Conservation (phyloP, 2,888 invertebrate genomes). For the Platynereis dumerilii region DNA sequence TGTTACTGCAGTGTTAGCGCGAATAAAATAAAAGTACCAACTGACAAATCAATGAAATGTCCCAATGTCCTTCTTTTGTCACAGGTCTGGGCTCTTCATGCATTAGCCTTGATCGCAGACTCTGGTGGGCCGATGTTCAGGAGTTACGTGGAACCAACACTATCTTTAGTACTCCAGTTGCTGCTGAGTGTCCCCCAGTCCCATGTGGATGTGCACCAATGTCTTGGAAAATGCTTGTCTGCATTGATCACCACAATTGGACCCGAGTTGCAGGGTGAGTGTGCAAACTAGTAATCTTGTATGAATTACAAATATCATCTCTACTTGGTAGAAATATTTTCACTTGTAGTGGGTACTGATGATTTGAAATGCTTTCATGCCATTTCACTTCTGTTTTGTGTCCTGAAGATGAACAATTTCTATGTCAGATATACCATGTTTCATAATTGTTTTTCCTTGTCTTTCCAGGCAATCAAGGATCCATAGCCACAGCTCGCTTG, state of each 20-base stretch:
- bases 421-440: too few species aligned
- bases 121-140: conserved; percentile 99
- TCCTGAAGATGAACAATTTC: too few species aligned
- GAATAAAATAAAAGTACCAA: too few species aligned
- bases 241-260: conserved; percentile 98
- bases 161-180: conserved; percentile 88
- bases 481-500: conserved; percentile 78
- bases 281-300: too few species aligned
- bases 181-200: conserved; percentile 88
- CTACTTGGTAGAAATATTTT: too few species aligned
- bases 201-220: conserved; percentile 87
- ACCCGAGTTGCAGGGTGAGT: conserved; percentile 88
- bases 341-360: too few species aligned
- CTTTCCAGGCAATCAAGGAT: conserved; percentile 75
- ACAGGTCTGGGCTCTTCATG: conserved; percentile 94
- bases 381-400: too few species aligned
- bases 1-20: too few species aligned
- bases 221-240: conserved; percentile 89
- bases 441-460: too few species aligned
- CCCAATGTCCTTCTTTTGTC: background rate
- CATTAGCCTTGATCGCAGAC: conserved; percentile 92
- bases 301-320: background rate
- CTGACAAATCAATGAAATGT: too few species aligned
- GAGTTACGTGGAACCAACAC: conserved; percentile 92
- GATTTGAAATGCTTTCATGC: too few species aligned